Conservation (phyloP, 2,797 vertebrate species). For the Microcaecilia unicolor region DNA sequence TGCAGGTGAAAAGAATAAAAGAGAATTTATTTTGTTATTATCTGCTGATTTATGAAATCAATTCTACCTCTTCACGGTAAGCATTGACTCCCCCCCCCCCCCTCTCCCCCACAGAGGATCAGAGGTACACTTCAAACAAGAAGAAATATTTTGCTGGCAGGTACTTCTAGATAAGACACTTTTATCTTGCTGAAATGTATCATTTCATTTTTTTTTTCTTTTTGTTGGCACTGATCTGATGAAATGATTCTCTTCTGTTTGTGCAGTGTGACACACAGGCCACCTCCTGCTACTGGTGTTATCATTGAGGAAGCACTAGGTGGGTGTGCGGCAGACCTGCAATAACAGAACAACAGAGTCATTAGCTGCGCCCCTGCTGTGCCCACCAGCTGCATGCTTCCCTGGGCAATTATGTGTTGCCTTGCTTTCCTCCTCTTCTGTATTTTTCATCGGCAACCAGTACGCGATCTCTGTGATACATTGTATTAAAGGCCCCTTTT, state of each 20-base stretch:
- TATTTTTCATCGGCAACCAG: too few species aligned
- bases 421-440: too few species aligned
- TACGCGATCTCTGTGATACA: too few species aligned
- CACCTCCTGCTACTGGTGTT: slow-evolving; percentile 32
- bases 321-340: slow-evolving; percentile 32
- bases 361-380: too few species aligned
- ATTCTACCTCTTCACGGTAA: slow-evolving; percentile 26
- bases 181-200: too few species aligned
- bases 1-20: too few species aligned
- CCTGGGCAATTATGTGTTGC: too few species aligned
- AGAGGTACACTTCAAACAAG: slow-evolving; percentile 26
- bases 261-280: slow-evolving; percentile 34
- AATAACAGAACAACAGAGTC: slow-evolving; percentile 31
- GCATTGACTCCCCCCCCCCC: slow-evolving; percentile 10
- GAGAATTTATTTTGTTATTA: slow-evolving; percentile 19
- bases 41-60: slow-evolving; percentile 16
- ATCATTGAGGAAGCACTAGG: slow-evolving; percentile 57
- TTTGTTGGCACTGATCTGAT: slow-evolving; percentile 16
- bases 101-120: slow-evolving; percentile 19
- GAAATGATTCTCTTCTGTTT: slow-evolving; percentile 44
- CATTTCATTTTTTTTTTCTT: slow-evolving; percentile 31
- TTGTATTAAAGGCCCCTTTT: too few species aligned
- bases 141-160: slow-evolving; percentile 25
- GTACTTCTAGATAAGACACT: slow-evolving; percentile 30
- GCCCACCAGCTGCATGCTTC: too few species aligned